A percentile compares a stretch with the other conserved stretches of the same genome.
These are phyloP conservation scores for Hyles euphorbiae DNA, from an alignment of 1,140 invertebrate species.

Conservation along the genomic window DNA sequence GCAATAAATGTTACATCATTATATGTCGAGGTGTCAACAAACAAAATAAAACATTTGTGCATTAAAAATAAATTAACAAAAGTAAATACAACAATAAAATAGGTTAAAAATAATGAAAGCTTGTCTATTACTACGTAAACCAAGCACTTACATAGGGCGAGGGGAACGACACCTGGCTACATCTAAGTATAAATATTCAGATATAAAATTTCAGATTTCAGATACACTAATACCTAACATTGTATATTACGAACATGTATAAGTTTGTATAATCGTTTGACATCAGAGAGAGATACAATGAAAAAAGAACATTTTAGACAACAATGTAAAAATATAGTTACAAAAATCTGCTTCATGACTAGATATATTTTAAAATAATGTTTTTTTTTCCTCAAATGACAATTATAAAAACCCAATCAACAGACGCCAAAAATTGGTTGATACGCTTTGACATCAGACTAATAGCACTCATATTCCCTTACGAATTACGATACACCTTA, in stretches of 20 bases:
- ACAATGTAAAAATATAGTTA: slow-evolving; percentile 36
- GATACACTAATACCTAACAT: slow-evolving; percentile 13
- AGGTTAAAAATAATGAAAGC: slow-evolving; percentile 50
- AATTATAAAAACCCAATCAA: slow-evolving; percentile 17
- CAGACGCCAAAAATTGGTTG: slow-evolving; percentile 7
- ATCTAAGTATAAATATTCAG: slow-evolving; percentile 18
- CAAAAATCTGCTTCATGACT: slow-evolving; percentile 49
- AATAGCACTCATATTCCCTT: slow-evolving; percentile 31
- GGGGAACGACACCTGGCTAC: slow-evolving; percentile 33
- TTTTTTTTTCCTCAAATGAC: slow-evolving; percentile 10
- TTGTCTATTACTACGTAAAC: slow-evolving; percentile 37
- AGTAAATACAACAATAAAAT: slow-evolving; percentile 60
- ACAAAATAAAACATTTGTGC: slow-evolving; percentile 70
- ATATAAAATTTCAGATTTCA: slow-evolving; percentile 21
- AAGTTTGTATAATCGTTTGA: slow-evolving; percentile 19
- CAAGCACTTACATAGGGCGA: slow-evolving; percentile 64
- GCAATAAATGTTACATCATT: slow-evolving; percentile 59
- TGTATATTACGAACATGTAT: slow-evolving; percentile 14
- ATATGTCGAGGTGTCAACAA: slow-evolving; percentile 65
- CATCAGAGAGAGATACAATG: slow-evolving; percentile 14
- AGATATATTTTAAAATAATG: slow-evolving; percentile 33
- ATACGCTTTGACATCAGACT: slow-evolving; percentile 20
- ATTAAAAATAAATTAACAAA: slow-evolving; percentile 73
- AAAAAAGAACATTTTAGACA: slow-evolving; percentile 17
- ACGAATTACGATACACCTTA: slow-evolving; percentile 27